phyloP scores from a whole-genome alignment of 1,140 invertebrate genomes.

The Nixonia krombeini region DNA sequence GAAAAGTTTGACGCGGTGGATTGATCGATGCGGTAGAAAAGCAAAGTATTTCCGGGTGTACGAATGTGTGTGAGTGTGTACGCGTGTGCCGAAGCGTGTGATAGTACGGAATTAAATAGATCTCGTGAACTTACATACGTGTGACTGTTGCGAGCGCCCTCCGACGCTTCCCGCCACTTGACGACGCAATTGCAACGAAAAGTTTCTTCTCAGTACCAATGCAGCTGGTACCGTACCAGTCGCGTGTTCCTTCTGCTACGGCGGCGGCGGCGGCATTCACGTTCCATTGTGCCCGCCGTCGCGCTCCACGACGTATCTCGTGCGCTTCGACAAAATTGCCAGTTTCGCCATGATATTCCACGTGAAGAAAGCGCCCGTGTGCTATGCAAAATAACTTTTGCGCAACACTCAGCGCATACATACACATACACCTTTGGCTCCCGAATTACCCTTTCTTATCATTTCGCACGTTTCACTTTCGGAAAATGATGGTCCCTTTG shows the following conservation, averaged over 20 bases:
- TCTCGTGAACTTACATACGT: slow-evolving; percentile 25
- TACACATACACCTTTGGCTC: no score
- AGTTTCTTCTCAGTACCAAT: slow-evolving; percentile 48
- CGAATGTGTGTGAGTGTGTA: no score
- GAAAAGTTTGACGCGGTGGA: neutral
- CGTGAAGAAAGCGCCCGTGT: slow-evolving; percentile 19
- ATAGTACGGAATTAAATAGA: slow-evolving; percentile 42
- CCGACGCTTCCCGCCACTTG: slow-evolving; percentile 42
- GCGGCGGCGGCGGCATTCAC: slow-evolving; percentile 36
- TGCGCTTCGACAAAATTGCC: slow-evolving; percentile 29
- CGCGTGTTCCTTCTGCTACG: slow-evolving; percentile 52
- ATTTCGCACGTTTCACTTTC: slow-evolving; percentile 15
- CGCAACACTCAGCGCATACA: no score
- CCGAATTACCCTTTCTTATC: neutral
- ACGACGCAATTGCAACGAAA: slow-evolving; percentile 51
- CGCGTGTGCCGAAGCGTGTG: slow-evolving; percentile 5
- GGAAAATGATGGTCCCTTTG: no score
- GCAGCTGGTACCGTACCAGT: slow-evolving; percentile 70
- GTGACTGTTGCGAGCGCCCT: slow-evolving; percentile 22
- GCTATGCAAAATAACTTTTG: no score
- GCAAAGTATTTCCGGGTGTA: slow-evolving; percentile 15
- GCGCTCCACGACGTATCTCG: slow-evolving; percentile 28
- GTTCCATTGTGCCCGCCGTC: slow-evolving; percentile 37
- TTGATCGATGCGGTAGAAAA: neutral
- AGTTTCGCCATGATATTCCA: slow-evolving; percentile 40